Percentiles rank a stretch among this genome's conserved stretches.
These are phyloP conservation scores for Gracilinanus agilis DNA, from an alignment of 2,113 vertebrate genomes.

Conservation along the genomic window DNA sequence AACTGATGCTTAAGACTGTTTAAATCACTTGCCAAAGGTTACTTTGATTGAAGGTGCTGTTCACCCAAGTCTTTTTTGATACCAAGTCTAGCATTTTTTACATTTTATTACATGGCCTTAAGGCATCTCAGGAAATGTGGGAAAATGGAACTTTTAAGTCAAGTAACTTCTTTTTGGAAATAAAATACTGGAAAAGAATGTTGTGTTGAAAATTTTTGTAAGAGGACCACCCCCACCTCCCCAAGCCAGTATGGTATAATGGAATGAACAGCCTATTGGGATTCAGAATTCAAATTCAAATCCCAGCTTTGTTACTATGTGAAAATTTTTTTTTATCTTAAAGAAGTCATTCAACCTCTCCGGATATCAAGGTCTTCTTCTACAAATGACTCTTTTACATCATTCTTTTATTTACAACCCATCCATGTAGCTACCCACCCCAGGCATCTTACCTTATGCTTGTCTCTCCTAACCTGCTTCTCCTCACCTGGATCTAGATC, in stretches of 20 bases:
- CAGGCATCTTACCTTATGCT: neutral
- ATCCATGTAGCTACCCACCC: neutral
- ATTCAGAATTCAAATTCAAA: neutral
- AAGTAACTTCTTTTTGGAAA: neutral
- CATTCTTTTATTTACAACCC: neutral
- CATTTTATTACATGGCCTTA: neutral
- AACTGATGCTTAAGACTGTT: neutral
- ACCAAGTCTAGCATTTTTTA: neutral
- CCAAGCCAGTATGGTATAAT: neutral
- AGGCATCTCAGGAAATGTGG: neutral
- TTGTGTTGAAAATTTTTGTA: neutral
- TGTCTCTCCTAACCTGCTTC: neutral
- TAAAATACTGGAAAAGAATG: neutral
- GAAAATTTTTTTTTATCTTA: neutral
- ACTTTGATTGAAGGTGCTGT: neutral
- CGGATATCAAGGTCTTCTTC: neutral
- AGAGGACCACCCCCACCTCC: neutral
- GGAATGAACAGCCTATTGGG: neutral
- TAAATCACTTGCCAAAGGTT: neutral
- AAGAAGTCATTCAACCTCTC: neutral
- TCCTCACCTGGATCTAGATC: neutral
- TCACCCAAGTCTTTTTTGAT: neutral
- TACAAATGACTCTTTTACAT: neutral
- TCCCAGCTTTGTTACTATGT: neutral
- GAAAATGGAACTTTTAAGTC: neutral